Percentiles rank a stretch among this genome's conserved stretches.
Conservation (phyloP, 2,113 vertebrate species). For the Cygnus atratus region DNA sequence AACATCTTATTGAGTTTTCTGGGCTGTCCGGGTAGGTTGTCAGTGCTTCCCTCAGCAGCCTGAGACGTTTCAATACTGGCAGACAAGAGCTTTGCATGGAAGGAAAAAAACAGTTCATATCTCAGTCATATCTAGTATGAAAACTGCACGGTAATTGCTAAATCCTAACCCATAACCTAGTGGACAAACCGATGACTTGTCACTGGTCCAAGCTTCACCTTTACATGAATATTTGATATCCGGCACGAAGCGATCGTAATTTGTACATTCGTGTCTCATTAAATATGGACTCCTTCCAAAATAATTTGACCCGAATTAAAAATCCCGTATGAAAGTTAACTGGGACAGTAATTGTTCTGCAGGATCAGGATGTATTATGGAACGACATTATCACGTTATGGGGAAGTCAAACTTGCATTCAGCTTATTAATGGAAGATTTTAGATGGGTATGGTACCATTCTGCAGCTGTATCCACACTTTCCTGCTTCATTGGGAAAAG, state of each 20-base stretch:
- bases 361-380: neutral
- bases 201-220: neutral
- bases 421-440: neutral
- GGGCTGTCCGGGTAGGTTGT: neutral
- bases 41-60: neutral
- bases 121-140: accelerated
- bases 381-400: neutral
- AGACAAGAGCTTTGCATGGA: neutral
- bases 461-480: neutral
- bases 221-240: neutral
- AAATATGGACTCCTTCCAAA: neutral
- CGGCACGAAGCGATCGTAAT: neutral
- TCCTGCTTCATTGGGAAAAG: neutral
- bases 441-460: neutral
- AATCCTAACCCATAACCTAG: neutral
- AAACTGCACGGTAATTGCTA: neutral
- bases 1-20: neutral
- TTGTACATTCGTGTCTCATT: neutral
- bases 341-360: neutral
- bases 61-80: neutral
- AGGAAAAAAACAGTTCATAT: neutral
- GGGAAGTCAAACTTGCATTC: neutral
- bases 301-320: neutral
- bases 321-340: neutral
- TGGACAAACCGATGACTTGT: too few relatives aligned